Conservation (phyloP, 2,888 invertebrate species). For the Crocallis elinguaria region DNA sequence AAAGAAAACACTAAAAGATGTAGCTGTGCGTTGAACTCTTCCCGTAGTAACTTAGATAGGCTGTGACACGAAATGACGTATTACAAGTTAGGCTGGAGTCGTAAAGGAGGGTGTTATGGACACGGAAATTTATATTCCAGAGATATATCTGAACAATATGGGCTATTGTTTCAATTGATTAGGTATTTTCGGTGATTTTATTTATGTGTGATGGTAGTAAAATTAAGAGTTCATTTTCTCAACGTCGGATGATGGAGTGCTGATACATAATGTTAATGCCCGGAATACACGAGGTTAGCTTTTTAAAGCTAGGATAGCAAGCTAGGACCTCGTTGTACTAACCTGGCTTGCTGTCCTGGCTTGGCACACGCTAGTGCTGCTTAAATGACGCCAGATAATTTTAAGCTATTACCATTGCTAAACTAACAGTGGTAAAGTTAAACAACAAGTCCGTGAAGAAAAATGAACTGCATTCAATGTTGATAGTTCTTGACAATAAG, state of each 20-base stretch:
- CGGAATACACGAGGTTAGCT: no score
- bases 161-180: conserved; percentile 23
- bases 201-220: neutral
- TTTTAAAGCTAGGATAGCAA: no score
- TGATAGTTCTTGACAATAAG: no score
- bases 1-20: neutral
- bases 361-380: no score
- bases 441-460: no score
- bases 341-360: no score
- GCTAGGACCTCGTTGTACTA: no score
- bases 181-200: neutral
- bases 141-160: conserved; percentile 23
- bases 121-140: conserved; percentile 6
- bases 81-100: conserved; percentile 9
- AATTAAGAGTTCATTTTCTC: neutral
- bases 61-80: conserved; percentile 22
- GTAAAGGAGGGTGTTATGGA: conserved; percentile 12
- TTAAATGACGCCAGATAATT: no score
- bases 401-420: no score
- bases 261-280: no score
- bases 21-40: neutral
- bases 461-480: no score
- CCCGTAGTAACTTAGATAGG: neutral
- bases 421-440: no score
- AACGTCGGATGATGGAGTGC: neutral